phyloP scores from a whole-genome alignment of 2,797 vertebrate genomes.

The Setipinna tenuifilis region DNA sequence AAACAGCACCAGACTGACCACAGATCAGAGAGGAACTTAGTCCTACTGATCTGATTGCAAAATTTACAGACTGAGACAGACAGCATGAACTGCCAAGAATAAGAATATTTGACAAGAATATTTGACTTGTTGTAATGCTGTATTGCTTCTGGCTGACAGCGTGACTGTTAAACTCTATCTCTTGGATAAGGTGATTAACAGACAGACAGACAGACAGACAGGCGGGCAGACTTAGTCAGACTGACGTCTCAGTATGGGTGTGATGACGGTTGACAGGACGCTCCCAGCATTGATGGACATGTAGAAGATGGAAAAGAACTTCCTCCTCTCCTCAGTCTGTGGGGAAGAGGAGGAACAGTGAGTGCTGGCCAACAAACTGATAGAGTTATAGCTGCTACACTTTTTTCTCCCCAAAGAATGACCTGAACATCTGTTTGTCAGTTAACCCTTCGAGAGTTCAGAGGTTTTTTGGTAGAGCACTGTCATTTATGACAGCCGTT shows the following conservation, averaged over 20 bases:
- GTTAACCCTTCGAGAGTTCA: background rate
- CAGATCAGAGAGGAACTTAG: background rate
- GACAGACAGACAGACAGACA: background rate
- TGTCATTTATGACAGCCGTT: too few species aligned
- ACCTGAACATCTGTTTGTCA: background rate
- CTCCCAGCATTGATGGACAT: slow-evolving; percentile 96
- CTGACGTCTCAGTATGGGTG: slow-evolving; percentile 91
- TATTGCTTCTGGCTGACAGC: background rate
- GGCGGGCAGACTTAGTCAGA: background rate
- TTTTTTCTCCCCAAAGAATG: background rate
- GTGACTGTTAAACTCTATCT: background rate
- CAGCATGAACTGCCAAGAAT: background rate
- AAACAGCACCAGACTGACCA: background rate
- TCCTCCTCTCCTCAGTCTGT: slow-evolving; percentile 85
- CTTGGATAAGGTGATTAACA: background rate
- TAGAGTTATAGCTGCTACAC: background rate
- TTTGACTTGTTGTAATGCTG: background rate
- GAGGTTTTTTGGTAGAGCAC: too few species aligned
- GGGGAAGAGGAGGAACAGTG: background rate
- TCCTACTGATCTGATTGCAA: background rate
- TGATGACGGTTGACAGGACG: slow-evolving; percentile 92
- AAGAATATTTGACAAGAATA: background rate
- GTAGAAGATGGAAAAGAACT: slow-evolving; percentile 98
- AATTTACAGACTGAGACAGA: background rate
- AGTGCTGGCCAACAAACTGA: background rate